These are phyloP conservation scores for Alethe castanea DNA, from an alignment of 2,113 vertebrate genomes.

Conservation along the genomic window DNA sequence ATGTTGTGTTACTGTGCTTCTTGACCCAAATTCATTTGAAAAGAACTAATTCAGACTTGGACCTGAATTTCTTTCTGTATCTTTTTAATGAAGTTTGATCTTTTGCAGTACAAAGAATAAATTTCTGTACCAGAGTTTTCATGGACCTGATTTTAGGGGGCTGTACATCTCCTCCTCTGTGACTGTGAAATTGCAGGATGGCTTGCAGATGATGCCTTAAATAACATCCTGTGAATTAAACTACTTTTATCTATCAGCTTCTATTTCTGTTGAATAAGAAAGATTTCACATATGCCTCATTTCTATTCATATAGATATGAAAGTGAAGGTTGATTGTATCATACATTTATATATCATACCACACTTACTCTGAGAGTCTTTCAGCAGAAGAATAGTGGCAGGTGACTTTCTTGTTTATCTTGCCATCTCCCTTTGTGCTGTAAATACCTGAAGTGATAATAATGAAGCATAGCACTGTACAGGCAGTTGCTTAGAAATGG, in stretches of 20 bases:
- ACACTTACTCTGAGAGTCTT: neutral
- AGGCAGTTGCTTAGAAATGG: neutral
- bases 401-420: neutral
- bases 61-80: neutral
- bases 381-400: neutral
- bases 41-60: neutral
- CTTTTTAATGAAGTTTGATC: neutral
- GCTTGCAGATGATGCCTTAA: neutral
- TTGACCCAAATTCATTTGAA: neutral
- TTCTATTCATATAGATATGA: neutral
- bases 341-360: neutral
- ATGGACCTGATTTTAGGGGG: neutral
- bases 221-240: neutral
- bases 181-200: neutral
- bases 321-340: neutral
- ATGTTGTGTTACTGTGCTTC: neutral
- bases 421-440: neutral
- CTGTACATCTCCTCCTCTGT: neutral
- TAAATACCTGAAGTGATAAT: neutral
- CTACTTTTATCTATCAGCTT: neutral
- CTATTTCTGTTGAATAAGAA: neutral
- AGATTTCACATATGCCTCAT: neutral
- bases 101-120: neutral
- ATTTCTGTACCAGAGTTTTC: neutral
- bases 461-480: neutral